phyloP scores from a whole-genome alignment of 2,113 vertebrate genomes.

The Accipiter cooperii region DNA sequence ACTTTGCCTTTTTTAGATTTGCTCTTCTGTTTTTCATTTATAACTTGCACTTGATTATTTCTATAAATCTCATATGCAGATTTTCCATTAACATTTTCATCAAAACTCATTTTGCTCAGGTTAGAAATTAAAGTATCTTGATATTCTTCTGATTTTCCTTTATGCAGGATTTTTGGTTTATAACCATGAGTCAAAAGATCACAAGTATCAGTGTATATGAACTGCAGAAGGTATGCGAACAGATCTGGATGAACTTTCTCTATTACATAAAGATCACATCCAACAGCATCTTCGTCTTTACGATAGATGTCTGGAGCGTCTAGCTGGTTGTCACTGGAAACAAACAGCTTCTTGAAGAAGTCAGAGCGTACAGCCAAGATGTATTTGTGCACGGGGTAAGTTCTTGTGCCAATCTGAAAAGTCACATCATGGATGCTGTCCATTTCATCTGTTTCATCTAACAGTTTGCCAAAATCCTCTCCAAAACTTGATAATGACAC shows the following conservation, averaged over 20 bases:
- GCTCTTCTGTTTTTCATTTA: constrained; percentile 80
- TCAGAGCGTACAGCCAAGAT: constrained; percentile 85
- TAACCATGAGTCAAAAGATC: constrained; percentile 86
- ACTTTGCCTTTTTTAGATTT: constrained; percentile 86
- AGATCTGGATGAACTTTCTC: constrained; percentile 87
- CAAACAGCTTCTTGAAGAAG: constrained; percentile 85
- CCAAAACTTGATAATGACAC: constrained; percentile 84
- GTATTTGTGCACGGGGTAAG: constrained; percentile 91
- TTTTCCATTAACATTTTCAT: constrained; percentile 72
- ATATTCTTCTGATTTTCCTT: constrained; percentile 64
- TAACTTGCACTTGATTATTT: constrained; percentile 72
- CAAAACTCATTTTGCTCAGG: constrained; percentile 79
- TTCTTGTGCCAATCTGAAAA: constrained; percentile 84
- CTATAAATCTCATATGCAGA: constrained; percentile 85
- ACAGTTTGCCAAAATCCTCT: constrained; percentile 83
- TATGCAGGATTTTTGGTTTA: constrained; percentile 69
- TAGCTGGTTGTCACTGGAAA: constrained; percentile 50
- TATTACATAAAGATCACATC: constrained; percentile 85
- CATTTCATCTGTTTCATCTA: constrained; percentile 86
- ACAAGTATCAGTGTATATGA: constrained; percentile 92
- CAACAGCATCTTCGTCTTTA: constrained; percentile 84
- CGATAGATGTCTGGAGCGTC: constrained; percentile 71
- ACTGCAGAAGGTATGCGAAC: constrained; percentile 85
- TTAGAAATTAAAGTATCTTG: constrained; percentile 80
- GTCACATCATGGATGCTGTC: constrained; percentile 94